Evolutionary conservation across 2,888 invertebrate genomes (phyloP), one percentile per base, ranked within the genome.

Genomic region (Pristionchus maxplancki): DNA sequence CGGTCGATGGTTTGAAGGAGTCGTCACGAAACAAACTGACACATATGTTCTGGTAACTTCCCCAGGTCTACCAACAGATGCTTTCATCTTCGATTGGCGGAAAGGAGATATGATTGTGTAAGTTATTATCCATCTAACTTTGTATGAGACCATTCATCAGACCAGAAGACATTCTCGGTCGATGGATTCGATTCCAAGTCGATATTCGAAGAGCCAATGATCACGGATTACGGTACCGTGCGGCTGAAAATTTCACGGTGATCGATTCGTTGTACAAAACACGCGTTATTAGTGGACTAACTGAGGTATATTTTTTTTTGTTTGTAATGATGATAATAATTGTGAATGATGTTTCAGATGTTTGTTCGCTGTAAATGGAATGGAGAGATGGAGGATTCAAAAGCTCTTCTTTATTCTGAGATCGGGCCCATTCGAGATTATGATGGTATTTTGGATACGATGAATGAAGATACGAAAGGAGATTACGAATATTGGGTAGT

Each of bases 171-270:
- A 8, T 15, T 1, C 44, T 78, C n/a, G 44, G 78, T 44, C n/a
- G 44, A 48, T 78, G 78, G 78, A 28, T 40, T n/a, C 40, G 78
- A 78, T 78, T 78, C 44, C 40, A 78, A 78, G 44, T 78, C 13
- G 78, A 44, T 48, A 28, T 28, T 78, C 78, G 28, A 28, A 34
- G 44, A 15, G 1, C 8, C 9, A 24, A 44, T 48, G 78, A 78
- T 48, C 78, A 78, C 34, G 78, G 78, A 44, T 28, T 78, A 28
- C 78, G 78, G 44, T 78, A 78, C 48, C 44, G 78, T 1, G 44
- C 44, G 2, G 11, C n/a, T 1, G 28, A 44, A 9, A 44, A 78
- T 13, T 34, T 78, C 44, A 28, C 5, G 3, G n/a, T 13, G 78
- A 78, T 78, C 78, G 78, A 78, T 9, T 40, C 78, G 11, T n/a